Evolutionary conservation across 2,113 vertebrate genomes (phyloP).

Genomic region (Theristicus caerulescens): DNA sequence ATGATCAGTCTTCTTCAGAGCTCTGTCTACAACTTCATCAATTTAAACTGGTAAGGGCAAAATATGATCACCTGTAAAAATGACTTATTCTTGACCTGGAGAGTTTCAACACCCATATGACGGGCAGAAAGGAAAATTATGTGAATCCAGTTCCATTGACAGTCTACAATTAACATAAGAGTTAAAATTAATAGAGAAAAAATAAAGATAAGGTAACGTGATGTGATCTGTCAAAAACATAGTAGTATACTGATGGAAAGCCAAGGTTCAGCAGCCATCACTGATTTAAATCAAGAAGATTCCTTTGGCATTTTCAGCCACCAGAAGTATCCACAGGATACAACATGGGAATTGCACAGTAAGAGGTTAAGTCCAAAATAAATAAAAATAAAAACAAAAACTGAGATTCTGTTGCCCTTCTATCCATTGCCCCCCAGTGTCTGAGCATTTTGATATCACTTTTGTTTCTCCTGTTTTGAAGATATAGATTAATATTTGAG

Average conservation of each 20-base stretch:
- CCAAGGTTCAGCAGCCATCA: not conserved
- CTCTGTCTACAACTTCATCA: not conserved
- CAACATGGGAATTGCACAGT: not conserved
- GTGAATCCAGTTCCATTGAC: not conserved
- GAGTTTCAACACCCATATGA: not conserved
- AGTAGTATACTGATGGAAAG: not conserved
- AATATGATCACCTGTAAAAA: not conserved
- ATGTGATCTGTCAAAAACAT: not conserved
- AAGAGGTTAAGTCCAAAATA: not conserved
- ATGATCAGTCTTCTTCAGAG: not conserved
- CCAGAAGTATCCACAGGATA: not conserved
- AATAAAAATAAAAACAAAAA: not conserved
- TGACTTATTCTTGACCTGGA: not conserved
- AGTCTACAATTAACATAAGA: not conserved
- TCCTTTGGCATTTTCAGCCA: not conserved
- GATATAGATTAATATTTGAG: not conserved
- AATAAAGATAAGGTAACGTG: not conserved
- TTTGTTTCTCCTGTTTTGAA: not conserved
- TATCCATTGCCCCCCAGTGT: fast-evolving
- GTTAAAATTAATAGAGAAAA: not conserved
- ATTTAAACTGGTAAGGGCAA: not conserved
- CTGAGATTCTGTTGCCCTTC: not conserved
- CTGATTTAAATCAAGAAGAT: not conserved
- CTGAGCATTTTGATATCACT: not conserved
- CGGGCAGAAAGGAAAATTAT: not conserved